Percentiles rank a stretch among this genome's conserved stretches.
Conservation (phyloP, 2,113 vertebrate species). For the Microcebus murinus region DNA sequence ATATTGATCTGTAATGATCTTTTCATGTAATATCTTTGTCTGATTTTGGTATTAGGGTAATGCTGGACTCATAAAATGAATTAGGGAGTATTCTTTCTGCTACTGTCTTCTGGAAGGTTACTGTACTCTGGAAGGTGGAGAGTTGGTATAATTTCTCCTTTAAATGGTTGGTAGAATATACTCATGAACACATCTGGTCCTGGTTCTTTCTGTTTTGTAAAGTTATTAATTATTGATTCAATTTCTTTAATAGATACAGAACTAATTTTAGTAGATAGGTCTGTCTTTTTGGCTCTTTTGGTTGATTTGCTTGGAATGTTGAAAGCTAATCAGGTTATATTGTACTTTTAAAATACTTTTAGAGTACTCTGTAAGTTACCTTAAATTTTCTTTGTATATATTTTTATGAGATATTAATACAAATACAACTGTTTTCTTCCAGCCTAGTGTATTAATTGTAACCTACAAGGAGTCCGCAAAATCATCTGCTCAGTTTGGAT, state of each 20-base stretch:
- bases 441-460: conserved; percentile 97
- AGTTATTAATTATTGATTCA: background rate
- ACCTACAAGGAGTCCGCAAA: conserved; percentile 96
- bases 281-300: background rate
- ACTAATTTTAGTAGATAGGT: background rate
- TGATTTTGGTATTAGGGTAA: background rate
- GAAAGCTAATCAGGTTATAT: background rate
- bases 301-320: conserved; percentile 38
- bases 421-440: conserved; percentile 61
- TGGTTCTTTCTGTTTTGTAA: conserved; percentile 24
- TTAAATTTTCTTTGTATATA: conserved; percentile 37
- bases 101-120: background rate
- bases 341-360: conserved; percentile 4
- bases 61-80: background rate
- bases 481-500: conserved; percentile 94
- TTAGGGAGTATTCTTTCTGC: background rate
- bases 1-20: background rate
- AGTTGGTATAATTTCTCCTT: background rate
- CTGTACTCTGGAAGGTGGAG: background rate
- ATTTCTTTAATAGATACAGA: background rate
- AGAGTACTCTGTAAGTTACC: conserved; percentile 23
- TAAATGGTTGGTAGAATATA: conserved; percentile 19
- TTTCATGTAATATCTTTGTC: background rate
- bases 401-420: conserved; percentile 57
- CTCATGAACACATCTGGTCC: background rate